Percentiles rank a stretch among this genome's conserved stretches.
Evolutionary conservation across 2,113 vertebrate genomes (phyloP).

Genomic region (Platichthys stellatus): DNA sequence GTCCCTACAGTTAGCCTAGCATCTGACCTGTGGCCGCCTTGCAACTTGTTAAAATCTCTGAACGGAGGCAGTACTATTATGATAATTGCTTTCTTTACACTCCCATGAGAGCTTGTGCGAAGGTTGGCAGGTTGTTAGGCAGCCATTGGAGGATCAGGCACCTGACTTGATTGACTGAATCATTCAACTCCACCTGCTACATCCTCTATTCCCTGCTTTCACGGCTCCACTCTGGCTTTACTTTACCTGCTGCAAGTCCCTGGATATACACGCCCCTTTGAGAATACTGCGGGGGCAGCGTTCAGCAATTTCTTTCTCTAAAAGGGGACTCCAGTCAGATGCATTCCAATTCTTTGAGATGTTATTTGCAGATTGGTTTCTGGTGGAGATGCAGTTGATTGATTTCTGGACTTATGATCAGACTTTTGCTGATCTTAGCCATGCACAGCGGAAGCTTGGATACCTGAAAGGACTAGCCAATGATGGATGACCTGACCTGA

Average conservation of each 20-base stretch:
- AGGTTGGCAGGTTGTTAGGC: slow-evolving; percentile 41
- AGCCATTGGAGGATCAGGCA: slow-evolving; percentile 34
- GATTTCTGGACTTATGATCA: slow-evolving; percentile 28
- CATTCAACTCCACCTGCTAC: slow-evolving; percentile 30
- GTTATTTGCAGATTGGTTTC: slow-evolving; percentile 28
- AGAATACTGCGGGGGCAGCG: slow-evolving; percentile 15
- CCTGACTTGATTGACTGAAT: slow-evolving; percentile 42
- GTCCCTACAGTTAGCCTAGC: slow-evolving; percentile 29
- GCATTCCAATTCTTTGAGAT: slow-evolving; percentile 59
- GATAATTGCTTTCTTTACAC: slow-evolving; percentile 58
- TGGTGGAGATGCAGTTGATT: slow-evolving; percentile 13
- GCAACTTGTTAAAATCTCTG: slow-evolving; percentile 43
- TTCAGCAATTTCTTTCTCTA: slow-evolving; percentile 61
- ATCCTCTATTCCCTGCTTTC: slow-evolving; percentile 41
- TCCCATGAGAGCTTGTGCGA: slow-evolving; percentile 30
- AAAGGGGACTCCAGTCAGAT: slow-evolving; percentile 41
- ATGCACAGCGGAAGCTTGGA: slow-evolving; percentile 52
- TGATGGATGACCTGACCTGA: slow-evolving; percentile 49
- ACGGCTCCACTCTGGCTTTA: slow-evolving; percentile 52
- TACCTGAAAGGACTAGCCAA: slow-evolving; percentile 56
- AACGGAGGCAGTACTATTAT: slow-evolving; percentile 25
- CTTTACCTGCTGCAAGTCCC: slow-evolving; percentile 42
- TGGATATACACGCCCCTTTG: slow-evolving; percentile 32
- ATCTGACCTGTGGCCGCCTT: slow-evolving; percentile 41
- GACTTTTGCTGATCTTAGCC: slow-evolving; percentile 42